These are phyloP conservation scores for Ctenosaura bakeri DNA, from an alignment of 2,797 vertebrate genomes.

Conservation along the genomic window DNA sequence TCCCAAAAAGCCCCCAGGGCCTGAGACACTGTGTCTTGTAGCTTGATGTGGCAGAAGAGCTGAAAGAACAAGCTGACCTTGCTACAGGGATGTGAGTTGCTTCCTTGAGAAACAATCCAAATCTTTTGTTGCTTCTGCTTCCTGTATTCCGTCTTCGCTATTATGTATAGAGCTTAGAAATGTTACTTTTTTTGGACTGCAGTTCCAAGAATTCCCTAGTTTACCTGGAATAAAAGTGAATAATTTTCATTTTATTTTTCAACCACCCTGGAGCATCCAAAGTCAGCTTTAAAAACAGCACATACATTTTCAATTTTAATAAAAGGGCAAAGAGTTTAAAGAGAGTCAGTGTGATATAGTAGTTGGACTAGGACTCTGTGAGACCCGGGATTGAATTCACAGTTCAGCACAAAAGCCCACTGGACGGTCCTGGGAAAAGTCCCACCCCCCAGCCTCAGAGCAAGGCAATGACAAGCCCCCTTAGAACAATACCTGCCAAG, in stretches of 20 bases:
- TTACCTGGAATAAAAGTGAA: too few relatives aligned
- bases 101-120: neutral
- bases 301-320: neutral
- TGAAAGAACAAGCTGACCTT: constrained; percentile 1
- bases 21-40: neutral
- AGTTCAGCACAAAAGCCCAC: too few relatives aligned
- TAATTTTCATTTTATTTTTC: too few relatives aligned
- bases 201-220: too few relatives aligned
- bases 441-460: too few relatives aligned
- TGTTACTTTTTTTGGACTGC: too few relatives aligned
- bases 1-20: neutral
- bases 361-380: too few relatives aligned
- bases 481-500: neutral
- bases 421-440: too few relatives aligned
- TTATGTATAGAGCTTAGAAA: neutral
- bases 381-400: too few relatives aligned
- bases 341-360: neutral
- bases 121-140: neutral
- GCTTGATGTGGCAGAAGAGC: neutral
- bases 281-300: neutral
- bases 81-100: neutral
- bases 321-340: neutral
- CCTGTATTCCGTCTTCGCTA: neutral
- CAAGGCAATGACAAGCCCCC: too few relatives aligned
- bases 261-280: too few relatives aligned